phyloP scores from a whole-genome alignment of 2,888 invertebrate genomes.

The Agonopterix heracliana region DNA sequence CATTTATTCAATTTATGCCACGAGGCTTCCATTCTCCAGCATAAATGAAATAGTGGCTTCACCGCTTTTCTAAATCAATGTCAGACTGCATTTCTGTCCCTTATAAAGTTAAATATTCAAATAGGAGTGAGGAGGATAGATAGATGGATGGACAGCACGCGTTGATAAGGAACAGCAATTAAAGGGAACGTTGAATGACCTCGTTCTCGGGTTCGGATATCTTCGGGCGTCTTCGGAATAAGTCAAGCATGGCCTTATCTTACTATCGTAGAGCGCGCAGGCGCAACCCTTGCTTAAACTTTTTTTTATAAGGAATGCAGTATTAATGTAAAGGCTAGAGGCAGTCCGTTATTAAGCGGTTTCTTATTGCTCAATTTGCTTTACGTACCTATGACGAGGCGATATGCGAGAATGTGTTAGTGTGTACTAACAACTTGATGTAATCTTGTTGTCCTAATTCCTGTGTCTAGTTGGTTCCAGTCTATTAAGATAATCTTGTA shows the following conservation, averaged over 20 bases:
- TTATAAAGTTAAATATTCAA: constrained; percentile 51
- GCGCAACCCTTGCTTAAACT: constrained; percentile 48
- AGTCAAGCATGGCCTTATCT: constrained; percentile 54
- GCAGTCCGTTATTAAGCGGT: constrained; percentile 22
- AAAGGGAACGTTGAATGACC: constrained; percentile 63
- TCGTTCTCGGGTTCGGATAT: constrained; percentile 39
- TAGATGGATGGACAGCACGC: constrained; percentile 20
- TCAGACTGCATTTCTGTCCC: constrained; percentile 40
- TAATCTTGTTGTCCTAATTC: constrained; percentile 2
- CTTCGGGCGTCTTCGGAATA: constrained; percentile 46
- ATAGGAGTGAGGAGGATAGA: constrained; percentile 40
- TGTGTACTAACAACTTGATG: constrained; percentile 4
- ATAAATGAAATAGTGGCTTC: constrained; percentile 39
- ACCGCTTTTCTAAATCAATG: constrained; percentile 56
- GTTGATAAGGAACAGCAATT: constrained; percentile 59
- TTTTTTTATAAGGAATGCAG: constrained; percentile 28
- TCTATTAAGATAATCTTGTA: neutral
- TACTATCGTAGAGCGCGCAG: constrained; percentile 46
- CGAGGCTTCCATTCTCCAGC: constrained; percentile 28
- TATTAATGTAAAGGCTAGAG: constrained; percentile 7
- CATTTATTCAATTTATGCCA: constrained; percentile 58
- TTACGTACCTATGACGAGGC: constrained; percentile 15
- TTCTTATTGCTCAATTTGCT: constrained; percentile 32
- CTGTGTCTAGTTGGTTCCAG: neutral
- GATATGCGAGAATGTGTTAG: constrained; percentile 18